Evolutionary conservation across 2,113 vertebrate genomes (phyloP).

Genomic region (Rynchops niger): DNA sequence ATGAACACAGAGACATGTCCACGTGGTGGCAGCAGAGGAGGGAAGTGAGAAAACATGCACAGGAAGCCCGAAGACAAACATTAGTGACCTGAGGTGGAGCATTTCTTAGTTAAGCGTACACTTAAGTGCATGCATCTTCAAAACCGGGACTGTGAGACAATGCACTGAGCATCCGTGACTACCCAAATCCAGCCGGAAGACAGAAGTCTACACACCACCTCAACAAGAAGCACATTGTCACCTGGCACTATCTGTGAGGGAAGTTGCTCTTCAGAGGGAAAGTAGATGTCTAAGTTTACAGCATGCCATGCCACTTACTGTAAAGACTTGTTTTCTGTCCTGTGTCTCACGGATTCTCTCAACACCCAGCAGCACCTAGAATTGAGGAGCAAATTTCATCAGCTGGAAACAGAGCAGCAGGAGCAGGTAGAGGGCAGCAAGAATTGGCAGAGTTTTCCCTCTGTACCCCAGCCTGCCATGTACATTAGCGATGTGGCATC

Average conservation of each 20-base stretch:
- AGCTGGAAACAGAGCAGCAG: background rate
- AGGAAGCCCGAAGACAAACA: background rate
- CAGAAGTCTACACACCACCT: background rate
- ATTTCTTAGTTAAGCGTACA: background rate
- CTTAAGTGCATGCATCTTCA: background rate
- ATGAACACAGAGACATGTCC: background rate
- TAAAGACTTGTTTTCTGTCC: slow-evolving; percentile 25
- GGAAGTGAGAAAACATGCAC: background rate
- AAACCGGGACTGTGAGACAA: background rate
- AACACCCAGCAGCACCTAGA: slow-evolving; percentile 55
- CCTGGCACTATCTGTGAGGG: background rate
- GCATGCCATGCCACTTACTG: background rate
- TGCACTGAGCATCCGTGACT: fast-evolving
- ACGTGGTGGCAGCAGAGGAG: slow-evolving; percentile 78
- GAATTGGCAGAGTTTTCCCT: background rate
- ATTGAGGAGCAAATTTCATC: background rate
- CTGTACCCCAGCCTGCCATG: background rate
- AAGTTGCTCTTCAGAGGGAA: slow-evolving; percentile 49
- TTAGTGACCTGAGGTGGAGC: background rate
- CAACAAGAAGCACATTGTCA: background rate
- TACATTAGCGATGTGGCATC: fast-evolving
- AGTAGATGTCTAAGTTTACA: background rate
- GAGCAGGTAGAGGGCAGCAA: background rate
- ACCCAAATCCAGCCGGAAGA: slow-evolving; percentile 32
- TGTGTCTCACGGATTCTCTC: slow-evolving; percentile 21